phyloP scores from a whole-genome alignment of 2,888 invertebrate genomes.

The Deilephila porcellus region DNA sequence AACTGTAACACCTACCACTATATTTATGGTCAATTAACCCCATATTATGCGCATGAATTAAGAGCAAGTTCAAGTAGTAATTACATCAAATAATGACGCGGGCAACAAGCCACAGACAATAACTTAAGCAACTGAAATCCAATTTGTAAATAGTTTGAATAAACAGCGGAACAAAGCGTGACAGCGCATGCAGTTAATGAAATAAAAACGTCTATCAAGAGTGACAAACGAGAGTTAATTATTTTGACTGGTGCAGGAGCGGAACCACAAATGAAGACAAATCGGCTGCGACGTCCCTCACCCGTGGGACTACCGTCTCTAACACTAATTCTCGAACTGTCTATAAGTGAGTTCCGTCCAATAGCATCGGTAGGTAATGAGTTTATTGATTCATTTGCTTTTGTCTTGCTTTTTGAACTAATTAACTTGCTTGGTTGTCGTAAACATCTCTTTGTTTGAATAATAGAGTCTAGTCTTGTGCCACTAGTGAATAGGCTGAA shows the following conservation, averaged over 20 bases:
- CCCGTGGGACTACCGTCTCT: background rate
- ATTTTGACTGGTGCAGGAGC: constrained; percentile 42
- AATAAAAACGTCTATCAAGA: constrained; percentile 37
- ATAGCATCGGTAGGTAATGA: background rate
- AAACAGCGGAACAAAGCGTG: background rate
- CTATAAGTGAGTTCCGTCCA: background rate
- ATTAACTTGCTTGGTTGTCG: too few relatives aligned
- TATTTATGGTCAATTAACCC: too few relatives aligned
- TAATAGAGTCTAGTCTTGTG: too few relatives aligned
- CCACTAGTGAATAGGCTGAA: too few relatives aligned
- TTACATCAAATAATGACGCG: too few relatives aligned
- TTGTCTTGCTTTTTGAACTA: too few relatives aligned
- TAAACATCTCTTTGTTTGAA: too few relatives aligned
- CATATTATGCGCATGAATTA: too few relatives aligned
- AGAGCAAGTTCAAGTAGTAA: too few relatives aligned
- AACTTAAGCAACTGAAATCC: background rate
- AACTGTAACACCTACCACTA: too few relatives aligned
- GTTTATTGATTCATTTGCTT: too few relatives aligned
- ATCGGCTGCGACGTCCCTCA: constrained; percentile 34
- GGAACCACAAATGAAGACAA: constrained; percentile 49
- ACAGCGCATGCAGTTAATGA: constrained; percentile 4
- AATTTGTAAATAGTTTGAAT: background rate
- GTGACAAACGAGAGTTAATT: constrained; percentile 45
- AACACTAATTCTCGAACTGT: background rate
- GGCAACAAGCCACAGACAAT: background rate